phyloP scores from a whole-genome alignment of 2,888 invertebrate species.

The Dascillus cervinus region DNA sequence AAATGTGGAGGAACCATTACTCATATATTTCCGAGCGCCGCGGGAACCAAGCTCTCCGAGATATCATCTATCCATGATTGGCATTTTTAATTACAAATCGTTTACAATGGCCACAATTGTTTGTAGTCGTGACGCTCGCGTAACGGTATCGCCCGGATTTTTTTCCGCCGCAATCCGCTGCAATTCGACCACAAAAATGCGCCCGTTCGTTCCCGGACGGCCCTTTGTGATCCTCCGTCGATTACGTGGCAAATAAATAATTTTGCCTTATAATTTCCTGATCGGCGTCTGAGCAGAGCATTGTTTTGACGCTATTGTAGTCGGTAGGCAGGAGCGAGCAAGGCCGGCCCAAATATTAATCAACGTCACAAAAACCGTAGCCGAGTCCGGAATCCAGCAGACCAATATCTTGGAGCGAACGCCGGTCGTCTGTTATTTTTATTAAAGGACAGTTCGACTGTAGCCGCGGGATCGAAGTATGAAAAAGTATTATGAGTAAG shows the following conservation, averaged over 20 bases:
- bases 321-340: conserved; percentile 36
- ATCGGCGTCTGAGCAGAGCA: conserved; percentile 25
- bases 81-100: conserved; percentile 32
- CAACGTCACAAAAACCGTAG: conserved; percentile 36
- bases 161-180: too few species aligned
- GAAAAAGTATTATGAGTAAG: conserved; percentile 38
- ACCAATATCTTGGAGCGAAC: conserved; percentile 13
- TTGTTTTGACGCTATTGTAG: conserved; percentile 40
- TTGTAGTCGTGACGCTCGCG: conserved; percentile 21
- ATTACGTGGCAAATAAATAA: conserved; percentile 18
- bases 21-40: conserved; percentile 24
- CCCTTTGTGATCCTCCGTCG: too few species aligned
- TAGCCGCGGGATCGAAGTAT: conserved; percentile 35
- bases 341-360: conserved; percentile 40
- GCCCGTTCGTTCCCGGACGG: too few species aligned
- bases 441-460: conserved; percentile 17
- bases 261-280: conserved; percentile 23
- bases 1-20: conserved; percentile 30
- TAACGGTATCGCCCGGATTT: too few species aligned
- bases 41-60: conserved; percentile 25
- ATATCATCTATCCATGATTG: conserved; percentile 32
- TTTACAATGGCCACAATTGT: conserved; percentile 31
- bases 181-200: too few species aligned
- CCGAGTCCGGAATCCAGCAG: conserved; percentile 28
- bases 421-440: conserved; percentile 7